These are phyloP conservation scores for Turritopsis dohrnii DNA, from an alignment of 30 jellyfish, hydroid and myxozoan genomes.

Conservation along the genomic window DNA sequence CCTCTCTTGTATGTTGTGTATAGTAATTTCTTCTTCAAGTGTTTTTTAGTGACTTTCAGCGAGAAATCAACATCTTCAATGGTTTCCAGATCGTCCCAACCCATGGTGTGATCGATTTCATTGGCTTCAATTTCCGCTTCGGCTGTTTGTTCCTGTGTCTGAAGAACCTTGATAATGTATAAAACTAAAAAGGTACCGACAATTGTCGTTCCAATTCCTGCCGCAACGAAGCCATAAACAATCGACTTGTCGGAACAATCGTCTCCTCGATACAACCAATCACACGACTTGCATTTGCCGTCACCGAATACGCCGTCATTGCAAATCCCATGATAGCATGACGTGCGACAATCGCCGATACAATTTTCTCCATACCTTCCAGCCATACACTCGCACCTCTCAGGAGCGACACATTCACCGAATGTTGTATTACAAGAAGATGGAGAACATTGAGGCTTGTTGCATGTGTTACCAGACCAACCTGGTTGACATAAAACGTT, in stretches of 20 bases:
- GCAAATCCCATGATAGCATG: constrained; percentile 62
- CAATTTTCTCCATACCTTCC: constrained; percentile 63
- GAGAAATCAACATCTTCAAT: constrained; percentile 32
- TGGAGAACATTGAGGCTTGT: constrained; percentile 37
- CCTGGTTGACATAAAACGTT: constrained; percentile 28
- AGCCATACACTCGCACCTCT: constrained; percentile 50
- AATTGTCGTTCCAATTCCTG: constrained; percentile 38
- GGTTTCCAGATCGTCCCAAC: constrained; percentile 52
- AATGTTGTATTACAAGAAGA: constrained; percentile 36
- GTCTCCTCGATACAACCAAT: constrained; percentile 58
- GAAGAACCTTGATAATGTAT: neutral
- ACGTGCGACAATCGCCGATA: constrained; percentile 29
- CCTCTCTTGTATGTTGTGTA: constrained; percentile 28
- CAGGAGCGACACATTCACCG: constrained; percentile 66
- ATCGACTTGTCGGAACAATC: constrained; percentile 49
- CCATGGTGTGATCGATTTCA: constrained; percentile 46
- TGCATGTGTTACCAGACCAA: constrained; percentile 72
- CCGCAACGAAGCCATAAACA: constrained; percentile 51
- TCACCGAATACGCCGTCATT: constrained; percentile 71
- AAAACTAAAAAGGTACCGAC: neutral
- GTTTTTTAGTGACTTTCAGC: constrained; percentile 30
- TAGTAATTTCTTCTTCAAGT: constrained; percentile 39
- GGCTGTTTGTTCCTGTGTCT: constrained; percentile 23
- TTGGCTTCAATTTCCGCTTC: constrained; percentile 25
- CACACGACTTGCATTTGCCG: constrained; percentile 58